phyloP scores from a whole-genome alignment of 2,113 vertebrate genomes.

The Paratilapia polleni region DNA sequence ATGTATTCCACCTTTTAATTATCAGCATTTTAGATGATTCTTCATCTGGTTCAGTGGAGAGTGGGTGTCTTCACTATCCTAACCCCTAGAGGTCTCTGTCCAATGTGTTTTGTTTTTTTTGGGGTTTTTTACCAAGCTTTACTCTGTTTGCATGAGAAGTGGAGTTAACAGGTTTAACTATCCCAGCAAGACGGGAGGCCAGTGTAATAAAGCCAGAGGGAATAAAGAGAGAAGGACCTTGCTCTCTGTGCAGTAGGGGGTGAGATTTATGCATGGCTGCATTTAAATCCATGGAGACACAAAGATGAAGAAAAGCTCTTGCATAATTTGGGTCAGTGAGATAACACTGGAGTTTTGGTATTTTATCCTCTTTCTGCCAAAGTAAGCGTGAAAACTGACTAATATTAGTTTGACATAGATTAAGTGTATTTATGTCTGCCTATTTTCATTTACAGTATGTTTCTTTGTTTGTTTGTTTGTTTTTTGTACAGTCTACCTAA shows the following conservation, averaged over 20 bases:
- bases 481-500: not conserved
- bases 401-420: not conserved
- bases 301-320: conserved; percentile 19
- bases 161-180: conserved; percentile 60
- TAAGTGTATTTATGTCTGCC: not conserved
- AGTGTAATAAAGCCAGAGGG: conserved; percentile 32
- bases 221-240: conserved; percentile 36
- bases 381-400: not conserved
- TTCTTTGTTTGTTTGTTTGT: no score
- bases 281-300: conserved; percentile 43
- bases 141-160: conserved; percentile 13
- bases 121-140: not conserved
- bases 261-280: conserved; percentile 55
- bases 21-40: not conserved
- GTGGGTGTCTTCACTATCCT: conserved; percentile 26
- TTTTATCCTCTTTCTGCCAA: not conserved
- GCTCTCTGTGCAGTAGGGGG: conserved; percentile 58
- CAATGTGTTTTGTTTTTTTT: conserved; percentile 6
- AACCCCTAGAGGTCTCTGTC: conserved; percentile 66
- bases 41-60: not conserved
- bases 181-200: conserved; percentile 20
- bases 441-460: not conserved
- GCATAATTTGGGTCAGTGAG: conserved; percentile 12
- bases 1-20: not conserved
- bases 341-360: conserved; percentile 8